Conservation (phyloP, 2,797 vertebrate genomes). For the Hephaestus fuliginosus region DNA sequence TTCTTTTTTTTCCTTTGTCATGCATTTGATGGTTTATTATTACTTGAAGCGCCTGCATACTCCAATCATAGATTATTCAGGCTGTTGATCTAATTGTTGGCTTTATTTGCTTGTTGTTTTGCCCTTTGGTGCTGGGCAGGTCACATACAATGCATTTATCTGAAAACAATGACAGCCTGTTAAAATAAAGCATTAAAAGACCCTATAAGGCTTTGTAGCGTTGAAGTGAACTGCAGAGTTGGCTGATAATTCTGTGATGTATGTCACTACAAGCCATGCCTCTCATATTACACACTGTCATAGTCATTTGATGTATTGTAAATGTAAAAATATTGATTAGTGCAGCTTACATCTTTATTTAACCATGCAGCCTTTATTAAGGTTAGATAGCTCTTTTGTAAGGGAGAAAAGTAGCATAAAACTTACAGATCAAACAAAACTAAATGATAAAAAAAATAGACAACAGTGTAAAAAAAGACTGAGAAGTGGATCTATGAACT, state of each 20-base stretch:
- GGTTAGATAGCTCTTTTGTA: background rate
- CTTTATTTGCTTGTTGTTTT: too few species aligned
- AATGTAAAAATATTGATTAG: background rate
- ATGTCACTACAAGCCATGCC: background rate
- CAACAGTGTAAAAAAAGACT: background rate
- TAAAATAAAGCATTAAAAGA: too few species aligned
- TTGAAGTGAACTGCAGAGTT: too few species aligned
- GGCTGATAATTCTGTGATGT: background rate
- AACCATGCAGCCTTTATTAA: background rate
- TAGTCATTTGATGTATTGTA: too few species aligned
- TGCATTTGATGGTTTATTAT: too few species aligned
- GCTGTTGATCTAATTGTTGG: too few species aligned
- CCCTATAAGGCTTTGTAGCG: too few species aligned
- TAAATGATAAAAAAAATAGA: background rate
- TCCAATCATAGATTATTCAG: too few species aligned
- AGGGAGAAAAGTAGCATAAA: background rate
- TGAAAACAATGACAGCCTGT: background rate
- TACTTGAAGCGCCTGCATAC: background rate
- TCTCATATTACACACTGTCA: background rate
- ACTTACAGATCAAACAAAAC: too few species aligned
- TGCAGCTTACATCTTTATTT: background rate
- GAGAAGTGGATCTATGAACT: too few species aligned
- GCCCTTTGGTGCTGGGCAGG: background rate
- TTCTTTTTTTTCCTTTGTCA: too few species aligned
- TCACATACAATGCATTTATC: background rate